Evolutionary conservation across 53 echinoderm and acorn worm genomes (phyloP).

Genomic region (Antedon mediterranea): DNA sequence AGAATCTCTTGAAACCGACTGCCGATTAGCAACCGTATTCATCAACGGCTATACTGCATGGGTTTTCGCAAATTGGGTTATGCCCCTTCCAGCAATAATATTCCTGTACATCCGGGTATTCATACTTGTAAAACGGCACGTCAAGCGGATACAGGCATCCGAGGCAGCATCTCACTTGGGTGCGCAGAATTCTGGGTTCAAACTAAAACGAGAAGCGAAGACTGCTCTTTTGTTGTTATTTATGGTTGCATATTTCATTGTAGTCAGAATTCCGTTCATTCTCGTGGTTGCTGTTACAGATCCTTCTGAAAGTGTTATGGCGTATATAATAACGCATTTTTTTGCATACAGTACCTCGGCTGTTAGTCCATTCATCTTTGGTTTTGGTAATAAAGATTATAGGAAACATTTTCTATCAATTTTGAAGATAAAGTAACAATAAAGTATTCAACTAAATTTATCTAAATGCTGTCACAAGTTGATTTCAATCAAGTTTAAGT

Average conservation of each 20-base stretch:
- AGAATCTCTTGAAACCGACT: neutral
- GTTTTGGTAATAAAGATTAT: neutral
- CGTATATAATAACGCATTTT: neutral
- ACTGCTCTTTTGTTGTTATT: neutral
- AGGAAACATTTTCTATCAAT: neutral
- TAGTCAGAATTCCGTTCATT: neutral
- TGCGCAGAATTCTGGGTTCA: neutral
- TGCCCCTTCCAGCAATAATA: neutral
- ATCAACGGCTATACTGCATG: neutral
- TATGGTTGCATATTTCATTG: neutral
- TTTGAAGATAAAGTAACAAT: neutral
- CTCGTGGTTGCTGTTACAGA: neutral
- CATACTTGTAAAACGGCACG: neutral
- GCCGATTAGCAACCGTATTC: neutral
- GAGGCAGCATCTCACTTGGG: neutral
- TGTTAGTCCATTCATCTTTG: neutral
- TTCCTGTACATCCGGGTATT: neutral
- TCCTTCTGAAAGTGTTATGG: neutral
- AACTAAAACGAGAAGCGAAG: neutral
- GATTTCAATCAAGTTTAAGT: too few species aligned
- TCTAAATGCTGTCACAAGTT: too few species aligned
- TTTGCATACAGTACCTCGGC: neutral
- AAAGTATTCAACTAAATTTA: too few species aligned
- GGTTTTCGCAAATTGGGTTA: neutral
- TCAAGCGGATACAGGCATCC: neutral